Conservation (phyloP, 1,140 invertebrate genomes). For the Brachionus manjavacas region DNA sequence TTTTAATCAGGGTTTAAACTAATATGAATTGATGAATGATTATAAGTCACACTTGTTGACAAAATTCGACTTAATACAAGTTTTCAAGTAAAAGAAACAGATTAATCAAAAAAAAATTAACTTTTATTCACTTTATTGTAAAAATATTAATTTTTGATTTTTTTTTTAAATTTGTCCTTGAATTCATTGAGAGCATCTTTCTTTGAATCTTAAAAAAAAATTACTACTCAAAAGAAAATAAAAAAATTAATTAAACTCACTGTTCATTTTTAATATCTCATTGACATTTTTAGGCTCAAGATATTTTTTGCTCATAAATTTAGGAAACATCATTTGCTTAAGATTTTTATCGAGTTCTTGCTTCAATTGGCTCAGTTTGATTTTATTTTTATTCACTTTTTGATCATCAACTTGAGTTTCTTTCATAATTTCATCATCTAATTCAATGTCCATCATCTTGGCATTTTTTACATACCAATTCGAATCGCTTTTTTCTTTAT, state of each 20-base stretch:
- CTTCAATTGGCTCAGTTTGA: not conserved
- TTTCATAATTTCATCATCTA: slow-evolving; percentile 63
- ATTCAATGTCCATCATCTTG: slow-evolving; percentile 77
- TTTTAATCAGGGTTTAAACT: not conserved
- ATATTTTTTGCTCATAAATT: slow-evolving; percentile 25
- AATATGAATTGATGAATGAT: not conserved
- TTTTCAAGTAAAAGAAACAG: not conserved
- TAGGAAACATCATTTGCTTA: slow-evolving; percentile 27
- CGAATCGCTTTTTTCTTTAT: slow-evolving; percentile 66
- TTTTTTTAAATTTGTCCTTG: not conserved
- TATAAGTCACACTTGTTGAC: too few relatives aligned
- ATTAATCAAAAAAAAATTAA: not conserved
- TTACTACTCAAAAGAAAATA: not conserved
- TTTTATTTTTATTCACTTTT: not conserved
- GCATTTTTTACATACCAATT: slow-evolving; percentile 78
- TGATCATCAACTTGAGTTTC: slow-evolving; percentile 34
- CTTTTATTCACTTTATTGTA: not conserved
- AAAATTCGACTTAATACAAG: too few relatives aligned
- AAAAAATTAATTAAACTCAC: not conserved
- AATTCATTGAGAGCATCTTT: not conserved
- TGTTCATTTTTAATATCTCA: not conserved
- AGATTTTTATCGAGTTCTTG: not conserved
- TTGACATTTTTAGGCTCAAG: not conserved
- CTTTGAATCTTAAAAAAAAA: not conserved
- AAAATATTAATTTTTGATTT: not conserved